Conservation (phyloP, 2,888 invertebrate species). For the Willowsia nigromaculata region DNA sequence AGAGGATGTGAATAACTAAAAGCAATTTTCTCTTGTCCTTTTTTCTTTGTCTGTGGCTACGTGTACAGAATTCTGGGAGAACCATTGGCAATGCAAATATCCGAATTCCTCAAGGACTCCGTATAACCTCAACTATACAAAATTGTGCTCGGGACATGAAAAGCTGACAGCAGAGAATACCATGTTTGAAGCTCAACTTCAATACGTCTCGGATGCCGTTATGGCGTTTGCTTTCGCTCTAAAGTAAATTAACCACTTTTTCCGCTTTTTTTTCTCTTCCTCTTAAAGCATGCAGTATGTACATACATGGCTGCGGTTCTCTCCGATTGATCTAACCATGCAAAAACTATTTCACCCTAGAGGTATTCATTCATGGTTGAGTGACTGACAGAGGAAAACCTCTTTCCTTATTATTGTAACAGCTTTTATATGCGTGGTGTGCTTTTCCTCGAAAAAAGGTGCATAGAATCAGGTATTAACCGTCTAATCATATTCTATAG, state of each 20-base stretch:
- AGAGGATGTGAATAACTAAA: slow-evolving; percentile 21
- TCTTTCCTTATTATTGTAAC: not conserved
- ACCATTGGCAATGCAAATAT: slow-evolving; percentile 94
- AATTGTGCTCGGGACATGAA: slow-evolving; percentile 89
- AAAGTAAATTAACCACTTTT: slow-evolving; percentile 78
- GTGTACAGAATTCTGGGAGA: slow-evolving; percentile 93
- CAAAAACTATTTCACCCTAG: slow-evolving; percentile 24
- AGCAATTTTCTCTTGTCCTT: slow-evolving; percentile 47
- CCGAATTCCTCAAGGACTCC: slow-evolving; percentile 90
- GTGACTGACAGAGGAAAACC: slow-evolving; percentile 48
- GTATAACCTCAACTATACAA: slow-evolving; percentile 88
- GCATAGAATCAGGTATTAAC: not conserved
- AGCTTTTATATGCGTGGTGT: not conserved
- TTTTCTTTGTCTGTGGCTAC: slow-evolving; percentile 74
- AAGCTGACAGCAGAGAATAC: slow-evolving; percentile 88
- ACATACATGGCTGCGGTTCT: not conserved
- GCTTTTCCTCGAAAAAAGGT: not conserved
- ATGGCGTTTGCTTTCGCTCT: slow-evolving; percentile 96
- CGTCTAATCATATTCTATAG: not conserved
- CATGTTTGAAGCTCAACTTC: slow-evolving; percentile 94
- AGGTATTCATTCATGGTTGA: slow-evolving; percentile 48
- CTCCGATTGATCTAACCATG: slow-evolving; percentile 42
- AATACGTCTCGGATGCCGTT: slow-evolving; percentile 97
- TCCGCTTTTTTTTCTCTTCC: slow-evolving; percentile 21
- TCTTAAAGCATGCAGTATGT: not conserved